Evolutionary conservation across 2,797 vertebrate genomes (phyloP).

Genomic region (Chaenodraco wilsoni): DNA sequence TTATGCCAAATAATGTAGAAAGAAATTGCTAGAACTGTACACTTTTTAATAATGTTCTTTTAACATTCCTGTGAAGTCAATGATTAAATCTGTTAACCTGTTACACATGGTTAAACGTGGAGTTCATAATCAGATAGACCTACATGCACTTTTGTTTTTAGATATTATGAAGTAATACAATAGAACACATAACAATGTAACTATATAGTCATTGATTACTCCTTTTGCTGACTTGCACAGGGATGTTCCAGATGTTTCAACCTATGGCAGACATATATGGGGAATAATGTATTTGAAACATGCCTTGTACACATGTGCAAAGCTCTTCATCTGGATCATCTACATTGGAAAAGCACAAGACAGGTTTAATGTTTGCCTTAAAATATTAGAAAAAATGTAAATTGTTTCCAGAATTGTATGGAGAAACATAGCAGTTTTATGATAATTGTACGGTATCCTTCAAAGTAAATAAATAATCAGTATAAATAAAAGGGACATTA

Average conservation of each 20-base stretch:
- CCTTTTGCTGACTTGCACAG: neutral
- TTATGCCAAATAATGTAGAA: conserved; percentile 25
- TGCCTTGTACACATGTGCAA: neutral
- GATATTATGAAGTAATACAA: neutral
- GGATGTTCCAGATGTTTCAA: neutral
- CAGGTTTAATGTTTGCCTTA: neutral
- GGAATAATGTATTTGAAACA: neutral
- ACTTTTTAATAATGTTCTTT: neutral
- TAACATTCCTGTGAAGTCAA: neutral
- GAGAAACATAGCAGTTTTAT: neutral
- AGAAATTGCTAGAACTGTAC: neutral
- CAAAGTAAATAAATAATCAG: neutral
- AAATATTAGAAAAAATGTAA: neutral
- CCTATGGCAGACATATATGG: neutral
- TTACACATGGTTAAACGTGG: neutral
- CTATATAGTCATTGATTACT: neutral
- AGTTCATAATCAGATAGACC: neutral
- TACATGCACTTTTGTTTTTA: neutral
- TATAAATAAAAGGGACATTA: neutral
- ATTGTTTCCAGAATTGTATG: neutral
- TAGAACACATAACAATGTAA: neutral
- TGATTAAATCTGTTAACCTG: neutral
- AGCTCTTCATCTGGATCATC: neutral
- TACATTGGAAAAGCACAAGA: neutral
- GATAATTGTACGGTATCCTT: neutral